phyloP scores from a whole-genome alignment of 2,113 vertebrate genomes.

The Crotalus helleri region DNA sequence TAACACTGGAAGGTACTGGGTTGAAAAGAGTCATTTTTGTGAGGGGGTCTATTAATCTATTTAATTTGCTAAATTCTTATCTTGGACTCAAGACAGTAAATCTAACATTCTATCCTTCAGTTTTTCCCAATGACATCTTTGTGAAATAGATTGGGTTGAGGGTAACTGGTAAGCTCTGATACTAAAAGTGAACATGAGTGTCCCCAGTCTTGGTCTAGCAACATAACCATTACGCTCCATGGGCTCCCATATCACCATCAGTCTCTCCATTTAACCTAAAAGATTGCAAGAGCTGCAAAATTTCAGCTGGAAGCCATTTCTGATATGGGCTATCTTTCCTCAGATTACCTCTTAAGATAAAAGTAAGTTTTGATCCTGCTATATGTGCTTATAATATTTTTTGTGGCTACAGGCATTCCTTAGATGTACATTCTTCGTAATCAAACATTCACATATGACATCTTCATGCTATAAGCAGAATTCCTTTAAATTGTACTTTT shows the following conservation, averaged over 20 bases:
- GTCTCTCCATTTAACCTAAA: not conserved
- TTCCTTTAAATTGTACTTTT: not conserved
- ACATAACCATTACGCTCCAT: not conserved
- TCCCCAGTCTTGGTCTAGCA: not conserved
- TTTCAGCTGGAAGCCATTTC: not conserved
- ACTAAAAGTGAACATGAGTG: not conserved
- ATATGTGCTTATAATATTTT: not conserved
- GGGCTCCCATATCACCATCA: not conserved
- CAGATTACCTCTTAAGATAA: not conserved
- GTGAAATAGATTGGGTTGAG: not conserved
- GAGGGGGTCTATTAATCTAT: not conserved
- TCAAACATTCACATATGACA: not conserved
- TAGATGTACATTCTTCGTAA: not conserved
- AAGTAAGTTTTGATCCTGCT: not conserved
- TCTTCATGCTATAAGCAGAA: not conserved
- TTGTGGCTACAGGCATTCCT: not conserved
- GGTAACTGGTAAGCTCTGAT: not conserved
- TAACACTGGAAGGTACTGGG: not conserved
- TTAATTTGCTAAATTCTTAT: not conserved
- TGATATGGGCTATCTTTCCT: not conserved
- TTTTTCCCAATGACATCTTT: not conserved
- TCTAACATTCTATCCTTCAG: not conserved
- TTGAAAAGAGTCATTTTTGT: not conserved
- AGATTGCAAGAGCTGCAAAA: not conserved
- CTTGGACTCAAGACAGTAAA: not conserved